Base-by-base conservation (phyloP, 2,113 vertebrate species). In the Bos taurus region DNA sequence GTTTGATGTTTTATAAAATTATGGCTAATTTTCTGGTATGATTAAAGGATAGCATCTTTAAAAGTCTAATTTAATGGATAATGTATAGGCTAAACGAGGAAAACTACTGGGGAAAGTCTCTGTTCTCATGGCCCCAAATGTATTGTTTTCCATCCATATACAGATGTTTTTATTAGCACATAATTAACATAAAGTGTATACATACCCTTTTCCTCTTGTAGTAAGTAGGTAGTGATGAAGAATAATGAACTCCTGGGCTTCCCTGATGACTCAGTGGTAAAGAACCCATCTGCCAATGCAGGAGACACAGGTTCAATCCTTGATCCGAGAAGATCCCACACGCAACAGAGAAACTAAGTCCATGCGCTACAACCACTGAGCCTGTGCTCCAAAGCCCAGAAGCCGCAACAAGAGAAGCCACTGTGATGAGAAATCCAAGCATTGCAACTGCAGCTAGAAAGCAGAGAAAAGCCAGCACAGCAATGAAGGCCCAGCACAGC, bases 351-450 rank as follows among this genome's bases (percentile, higher is more conserved):
- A 36, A 43, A 43, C 21, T 25, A 25, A 74, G 11, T 74, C 36
- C 71, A 74, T 40, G 19, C 1, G 0, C 36, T 13, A 6, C 36
- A 25, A 3, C 36, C 3, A 25, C 71, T 13, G 2, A 74, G 36
- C 71, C 36, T 74, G 36, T 25, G 71, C 71, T 74, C 36, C 71
- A 14, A 14, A 40, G 21, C 36, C 71, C 71, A 74, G 71, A 25
- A 43, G 36, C 36, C 6, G 1, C 36, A 6, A 43, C 21, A 7
- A 43, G 36, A 43, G 21, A 43, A 74, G 71, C 21, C 36, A 14
- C 11, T 2, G 21, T 25, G 21, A 43, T 13, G 64, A 67, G 64
- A 74, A 43, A 6, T 7, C 21, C 71, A 74, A 43, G 71, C 71
- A 43, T 14, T 43, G 23, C 21, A 26, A 43, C 36, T 25, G 36